A percentile compares a stretch with the other conserved stretches of the same genome.
phyloP scores from a whole-genome alignment of 2,888 invertebrate species.

The Physocephala rufipes region DNA sequence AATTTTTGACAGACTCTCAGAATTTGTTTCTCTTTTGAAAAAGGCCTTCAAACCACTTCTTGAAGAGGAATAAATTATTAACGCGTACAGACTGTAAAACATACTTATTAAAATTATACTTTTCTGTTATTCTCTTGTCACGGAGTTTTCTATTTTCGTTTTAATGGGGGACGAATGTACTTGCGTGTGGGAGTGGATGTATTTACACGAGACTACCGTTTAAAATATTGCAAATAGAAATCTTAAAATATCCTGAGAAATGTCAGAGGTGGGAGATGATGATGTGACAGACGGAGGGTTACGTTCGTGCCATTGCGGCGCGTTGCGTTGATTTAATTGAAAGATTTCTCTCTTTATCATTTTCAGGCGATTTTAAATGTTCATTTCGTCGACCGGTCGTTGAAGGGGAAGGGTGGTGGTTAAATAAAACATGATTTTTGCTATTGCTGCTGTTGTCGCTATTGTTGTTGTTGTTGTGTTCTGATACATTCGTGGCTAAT shows the following conservation, averaged over 20 bases:
- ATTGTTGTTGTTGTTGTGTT: background rate
- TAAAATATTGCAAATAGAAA: background rate
- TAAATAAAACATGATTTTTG: background rate
- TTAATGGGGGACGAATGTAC: constrained; percentile 1
- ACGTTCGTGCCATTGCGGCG: too few species aligned
- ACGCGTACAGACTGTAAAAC: background rate
- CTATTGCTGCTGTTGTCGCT: background rate
- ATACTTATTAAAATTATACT: background rate
- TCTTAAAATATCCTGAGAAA: background rate
- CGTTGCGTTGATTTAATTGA: too few species aligned
- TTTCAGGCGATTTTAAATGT: background rate
- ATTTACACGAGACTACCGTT: background rate
- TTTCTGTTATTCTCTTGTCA: background rate
- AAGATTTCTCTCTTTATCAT: background rate
- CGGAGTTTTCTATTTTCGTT: constrained; percentile 16
- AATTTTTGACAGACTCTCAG: background rate
- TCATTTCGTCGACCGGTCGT: background rate
- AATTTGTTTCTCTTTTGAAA: too few species aligned
- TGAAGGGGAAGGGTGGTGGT: background rate
- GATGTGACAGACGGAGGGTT: too few species aligned
- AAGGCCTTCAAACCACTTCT: too few species aligned
- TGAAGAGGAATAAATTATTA: too few species aligned
- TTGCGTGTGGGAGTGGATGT: constrained; percentile 1
- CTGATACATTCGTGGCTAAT: background rate
- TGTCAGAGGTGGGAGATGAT: too few species aligned